Percentiles rank a stretch among this genome's conserved stretches.
These are phyloP conservation scores for Saccostrea cuccullata DNA, from an alignment of 1,140 invertebrate species.

Conservation along the genomic window DNA sequence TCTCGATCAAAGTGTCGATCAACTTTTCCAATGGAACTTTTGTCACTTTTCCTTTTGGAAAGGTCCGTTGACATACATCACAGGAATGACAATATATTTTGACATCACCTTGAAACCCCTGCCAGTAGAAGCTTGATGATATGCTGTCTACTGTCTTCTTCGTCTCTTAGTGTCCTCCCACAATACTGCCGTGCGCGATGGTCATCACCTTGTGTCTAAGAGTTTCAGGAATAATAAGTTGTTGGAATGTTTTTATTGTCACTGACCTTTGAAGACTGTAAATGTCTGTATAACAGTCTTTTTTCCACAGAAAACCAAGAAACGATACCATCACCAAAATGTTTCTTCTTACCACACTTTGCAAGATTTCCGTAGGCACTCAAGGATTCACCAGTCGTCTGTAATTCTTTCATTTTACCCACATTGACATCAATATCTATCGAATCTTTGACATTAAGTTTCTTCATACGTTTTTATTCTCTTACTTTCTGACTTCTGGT, in stretches of 20 bases:
- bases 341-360: no score
- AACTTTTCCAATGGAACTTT: constrained; percentile 44
- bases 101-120: constrained; percentile 47
- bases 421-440: no score
- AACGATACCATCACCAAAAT: no score
- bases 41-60: constrained; percentile 54
- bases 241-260: constrained; percentile 31
- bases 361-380: no score
- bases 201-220: no score
- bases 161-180: neutral
- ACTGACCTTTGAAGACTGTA: constrained; percentile 11
- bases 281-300: constrained; percentile 39
- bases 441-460: no score
- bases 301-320: constrained; percentile 10
- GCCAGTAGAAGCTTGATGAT: constrained; percentile 55
- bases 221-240: no score
- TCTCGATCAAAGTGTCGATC: constrained; percentile 52
- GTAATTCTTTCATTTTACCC: no score
- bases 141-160: constrained; percentile 24
- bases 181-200: no score
- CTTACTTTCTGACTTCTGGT: neutral
- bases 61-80: no score
- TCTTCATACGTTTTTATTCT: no score
- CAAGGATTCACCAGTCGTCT: no score
- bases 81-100: constrained; percentile 48